Percentiles rank a stretch among this genome's conserved stretches.
phyloP scores from a whole-genome alignment of 2,888 invertebrate species.

The Chloroclysta siterata region DNA sequence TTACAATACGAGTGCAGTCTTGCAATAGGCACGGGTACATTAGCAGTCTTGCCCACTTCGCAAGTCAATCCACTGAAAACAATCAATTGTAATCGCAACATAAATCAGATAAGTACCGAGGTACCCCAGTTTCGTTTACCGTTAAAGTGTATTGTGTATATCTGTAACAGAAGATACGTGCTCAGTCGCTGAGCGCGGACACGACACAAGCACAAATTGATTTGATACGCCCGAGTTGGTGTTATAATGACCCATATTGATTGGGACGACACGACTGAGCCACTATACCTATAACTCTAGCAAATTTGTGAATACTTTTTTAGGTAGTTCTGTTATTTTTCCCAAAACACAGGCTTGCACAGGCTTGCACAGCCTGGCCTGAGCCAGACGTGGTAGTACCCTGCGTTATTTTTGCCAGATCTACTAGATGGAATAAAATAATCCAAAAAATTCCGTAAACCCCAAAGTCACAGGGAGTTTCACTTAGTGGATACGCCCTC shows the following conservation, averaged over 20 bases:
- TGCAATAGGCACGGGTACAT: too few relatives aligned
- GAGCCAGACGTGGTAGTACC: too few relatives aligned
- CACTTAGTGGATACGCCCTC: too few relatives aligned
- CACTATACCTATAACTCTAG: background rate
- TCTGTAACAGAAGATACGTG: conserved; percentile 40
- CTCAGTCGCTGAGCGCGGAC: conserved; percentile 36
- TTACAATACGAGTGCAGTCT: too few relatives aligned
- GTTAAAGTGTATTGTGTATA: conserved; percentile 46
- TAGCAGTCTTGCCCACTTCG: background rate
- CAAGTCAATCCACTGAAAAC: conserved; percentile 30
- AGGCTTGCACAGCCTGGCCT: too few relatives aligned
- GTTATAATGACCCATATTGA: conserved; percentile 48
- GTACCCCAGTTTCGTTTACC: conserved; percentile 50
- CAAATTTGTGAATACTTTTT: too few relatives aligned
- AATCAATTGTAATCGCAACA: conserved; percentile 37
- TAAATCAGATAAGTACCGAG: conserved; percentile 30
- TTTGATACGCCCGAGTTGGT: conserved; percentile 55
- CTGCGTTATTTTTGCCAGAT: too few relatives aligned
- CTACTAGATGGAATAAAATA: too few relatives aligned
- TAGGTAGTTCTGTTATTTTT: too few relatives aligned
- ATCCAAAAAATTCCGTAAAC: too few relatives aligned
- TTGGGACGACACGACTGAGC: conserved; percentile 15
- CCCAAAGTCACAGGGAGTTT: too few relatives aligned
- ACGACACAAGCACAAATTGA: conserved; percentile 52
- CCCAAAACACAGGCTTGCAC: too few relatives aligned